These are phyloP conservation scores for Hypocryptadius cinnamomeus DNA, from an alignment of 2,113 vertebrate species.

Conservation along the genomic window DNA sequence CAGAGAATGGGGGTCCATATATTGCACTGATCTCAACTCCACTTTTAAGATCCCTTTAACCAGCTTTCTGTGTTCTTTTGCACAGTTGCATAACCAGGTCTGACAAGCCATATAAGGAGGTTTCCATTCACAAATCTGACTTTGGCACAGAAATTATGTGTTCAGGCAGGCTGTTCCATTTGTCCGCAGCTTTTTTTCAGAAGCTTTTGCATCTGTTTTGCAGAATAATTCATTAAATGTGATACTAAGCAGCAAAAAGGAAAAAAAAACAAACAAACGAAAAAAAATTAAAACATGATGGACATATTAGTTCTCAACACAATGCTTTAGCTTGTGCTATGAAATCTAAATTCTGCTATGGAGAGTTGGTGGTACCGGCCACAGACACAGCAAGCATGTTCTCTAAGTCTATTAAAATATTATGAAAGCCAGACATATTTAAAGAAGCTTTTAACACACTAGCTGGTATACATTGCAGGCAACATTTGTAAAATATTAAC, in stretches of 20 bases:
- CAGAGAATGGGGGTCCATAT: background rate
- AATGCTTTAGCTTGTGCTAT: background rate
- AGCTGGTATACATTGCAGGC: background rate
- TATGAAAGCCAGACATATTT: slow-evolving; percentile 16
- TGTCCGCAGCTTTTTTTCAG: background rate
- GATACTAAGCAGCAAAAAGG: background rate
- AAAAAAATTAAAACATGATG: background rate
- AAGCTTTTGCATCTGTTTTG: background rate
- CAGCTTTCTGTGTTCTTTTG: background rate
- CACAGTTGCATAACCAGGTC: background rate
- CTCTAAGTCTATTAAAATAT: background rate
- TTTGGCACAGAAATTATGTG: background rate
- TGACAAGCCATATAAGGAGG: background rate
- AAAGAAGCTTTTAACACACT: background rate
- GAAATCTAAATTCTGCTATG: background rate
- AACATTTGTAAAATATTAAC: slow-evolving; percentile 48
- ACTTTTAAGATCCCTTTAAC: background rate
- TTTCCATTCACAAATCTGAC: background rate
- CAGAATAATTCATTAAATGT: background rate
- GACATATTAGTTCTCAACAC: background rate
- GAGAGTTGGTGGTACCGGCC: background rate
- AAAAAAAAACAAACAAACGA: background rate
- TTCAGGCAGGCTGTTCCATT: background rate
- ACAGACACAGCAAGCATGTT: background rate
- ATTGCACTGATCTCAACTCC: background rate